phyloP scores from a whole-genome alignment of 2,113 vertebrate genomes.

The Cochlearius cochlearius region DNA sequence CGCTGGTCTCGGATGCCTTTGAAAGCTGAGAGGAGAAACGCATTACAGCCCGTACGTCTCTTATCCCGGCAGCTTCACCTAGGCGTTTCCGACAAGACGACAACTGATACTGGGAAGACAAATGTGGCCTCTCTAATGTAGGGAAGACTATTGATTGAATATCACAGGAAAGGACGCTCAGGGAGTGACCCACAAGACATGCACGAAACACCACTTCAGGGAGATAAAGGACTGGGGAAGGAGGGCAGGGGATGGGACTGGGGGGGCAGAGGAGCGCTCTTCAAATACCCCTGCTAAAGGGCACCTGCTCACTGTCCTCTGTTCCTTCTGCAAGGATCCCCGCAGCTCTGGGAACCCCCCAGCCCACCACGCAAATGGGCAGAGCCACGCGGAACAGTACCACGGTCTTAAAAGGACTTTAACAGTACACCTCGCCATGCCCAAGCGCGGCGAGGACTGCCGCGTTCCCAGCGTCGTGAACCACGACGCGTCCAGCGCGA shows the following conservation, averaged over 20 bases:
- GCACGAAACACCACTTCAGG: neutral
- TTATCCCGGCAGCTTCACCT: neutral
- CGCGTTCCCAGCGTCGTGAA: rapidly evolving
- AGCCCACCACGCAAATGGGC: neutral
- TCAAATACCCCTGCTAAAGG: neutral
- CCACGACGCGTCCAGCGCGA: rapidly evolving
- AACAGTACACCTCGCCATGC: neutral
- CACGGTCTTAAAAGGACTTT: neutral
- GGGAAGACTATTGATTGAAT: neutral
- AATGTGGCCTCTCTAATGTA: neutral
- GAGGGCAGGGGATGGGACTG: neutral
- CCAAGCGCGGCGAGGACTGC: neutral
- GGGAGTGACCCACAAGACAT: neutral
- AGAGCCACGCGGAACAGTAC: neutral
- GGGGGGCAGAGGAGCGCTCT: neutral
- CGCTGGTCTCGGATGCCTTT: conserved; percentile 62
- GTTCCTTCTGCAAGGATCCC: neutral
- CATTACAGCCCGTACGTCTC: rapidly evolving
- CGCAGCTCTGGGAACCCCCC: neutral
- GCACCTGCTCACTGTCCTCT: neutral
- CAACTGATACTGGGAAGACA: neutral
- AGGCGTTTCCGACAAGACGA: neutral
- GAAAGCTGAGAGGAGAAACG: neutral
- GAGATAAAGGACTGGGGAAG: neutral
- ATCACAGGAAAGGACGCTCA: neutral